Evolutionary conservation across 2,113 vertebrate genomes (phyloP), one percentile per base, ranked within the genome.

Genomic region (Camelus bactrianus): DNA sequence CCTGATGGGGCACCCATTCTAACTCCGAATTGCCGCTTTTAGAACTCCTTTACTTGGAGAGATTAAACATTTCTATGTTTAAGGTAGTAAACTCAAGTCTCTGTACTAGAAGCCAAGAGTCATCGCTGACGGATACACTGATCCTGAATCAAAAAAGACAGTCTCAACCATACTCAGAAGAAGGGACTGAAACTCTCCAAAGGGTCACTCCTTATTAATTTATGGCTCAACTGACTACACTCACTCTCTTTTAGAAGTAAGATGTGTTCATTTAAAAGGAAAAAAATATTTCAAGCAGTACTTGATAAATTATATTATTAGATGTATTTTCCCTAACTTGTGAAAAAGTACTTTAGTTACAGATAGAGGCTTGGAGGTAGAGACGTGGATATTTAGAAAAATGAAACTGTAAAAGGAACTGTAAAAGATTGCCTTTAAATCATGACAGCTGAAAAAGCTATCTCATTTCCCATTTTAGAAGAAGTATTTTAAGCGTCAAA

Each of bases 361-460:
- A 32, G 28, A 89, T 48, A 85, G 69, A 86, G 52, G 12, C 28
- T 83, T 80, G 65, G 28, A 85, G 79, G 46, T 83, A 95, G 86
- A 89, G 86, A 89, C 7, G 65, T 0, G 3, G 67, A 73, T 83
- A 91, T 83, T 88, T 72, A 86, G 62, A 95, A 75, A 11, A 89
- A 95, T 26, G 81, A 97, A 93, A 58, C 42, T 95, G 72, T 82
- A 97, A 94, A 94, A 86, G 56, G 89, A 72, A 38, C 56, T 77
- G n/a, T 48, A 93, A 94, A 95, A 84, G 35, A 91, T 54, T 94
- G 52, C 60, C 58, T 96, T 97, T 93, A 97, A 96, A 94, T 95
- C 81, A 86, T 91, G 89, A 93, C 67, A 96, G 89, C 85, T 93
- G 91, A 85, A 97, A 97, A 90, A 50, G 35, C n/a, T 54, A 87